These are phyloP conservation scores for Callocephalon fimbriatum DNA, from an alignment of 2,113 vertebrate species.

Conservation along the genomic window DNA sequence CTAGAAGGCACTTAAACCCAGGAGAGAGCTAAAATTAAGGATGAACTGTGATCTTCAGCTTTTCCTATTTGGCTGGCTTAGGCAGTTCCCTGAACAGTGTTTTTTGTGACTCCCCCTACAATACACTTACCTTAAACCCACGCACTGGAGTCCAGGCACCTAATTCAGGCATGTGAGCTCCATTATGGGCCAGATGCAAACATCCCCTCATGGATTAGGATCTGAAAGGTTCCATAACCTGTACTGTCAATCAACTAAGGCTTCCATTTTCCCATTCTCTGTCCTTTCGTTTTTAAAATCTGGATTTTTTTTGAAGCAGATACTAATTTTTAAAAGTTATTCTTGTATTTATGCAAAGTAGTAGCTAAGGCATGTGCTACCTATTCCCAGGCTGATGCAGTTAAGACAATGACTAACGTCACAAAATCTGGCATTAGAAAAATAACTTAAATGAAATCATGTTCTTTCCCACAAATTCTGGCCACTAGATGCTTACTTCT, in stretches of 20 bases:
- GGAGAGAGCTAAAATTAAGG: neutral
- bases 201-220: neutral
- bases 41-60: neutral
- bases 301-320: neutral
- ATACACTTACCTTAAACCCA: neutral
- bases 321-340: neutral
- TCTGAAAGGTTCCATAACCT: neutral
- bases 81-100: neutral
- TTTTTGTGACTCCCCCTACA: neutral
- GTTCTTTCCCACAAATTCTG: neutral
- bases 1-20: neutral
- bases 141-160: neutral
- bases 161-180: slow-evolving; percentile 8
- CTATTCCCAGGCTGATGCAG: neutral
- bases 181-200: slow-evolving; percentile 35
- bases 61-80: slow-evolving; percentile 29
- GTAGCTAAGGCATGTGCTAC: neutral
- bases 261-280: neutral
- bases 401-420: neutral
- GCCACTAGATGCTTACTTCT: neutral
- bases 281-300: neutral
- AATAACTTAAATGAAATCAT: neutral
- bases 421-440: neutral
- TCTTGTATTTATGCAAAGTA: neutral
- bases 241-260: neutral